These are phyloP conservation scores for Ditylenchus weischeri DNA, from an alignment of 2,888 invertebrate species.

Conservation along the genomic window DNA sequence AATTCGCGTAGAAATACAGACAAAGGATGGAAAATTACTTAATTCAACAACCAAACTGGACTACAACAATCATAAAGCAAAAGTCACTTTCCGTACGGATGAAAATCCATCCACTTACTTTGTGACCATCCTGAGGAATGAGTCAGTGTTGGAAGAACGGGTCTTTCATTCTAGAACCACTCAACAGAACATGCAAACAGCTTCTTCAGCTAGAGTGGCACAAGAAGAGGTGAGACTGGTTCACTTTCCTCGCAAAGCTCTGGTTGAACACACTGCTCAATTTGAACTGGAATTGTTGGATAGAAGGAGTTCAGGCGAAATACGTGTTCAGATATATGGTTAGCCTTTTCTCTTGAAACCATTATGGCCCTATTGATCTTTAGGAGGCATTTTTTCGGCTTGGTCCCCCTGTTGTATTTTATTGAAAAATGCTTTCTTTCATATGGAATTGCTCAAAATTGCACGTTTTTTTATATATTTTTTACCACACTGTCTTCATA, in stretches of 20 bases:
- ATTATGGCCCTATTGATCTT: no score
- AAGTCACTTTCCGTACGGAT: constrained; percentile 17
- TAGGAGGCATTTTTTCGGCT: no score
- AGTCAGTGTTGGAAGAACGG: constrained; percentile 20
- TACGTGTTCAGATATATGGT: constrained; percentile 11
- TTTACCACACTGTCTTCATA: no score
- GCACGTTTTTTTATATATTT: no score
- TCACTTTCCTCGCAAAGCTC: constrained; percentile 25
- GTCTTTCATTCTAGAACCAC: constrained; percentile 21
- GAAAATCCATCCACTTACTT: constrained; percentile 18
- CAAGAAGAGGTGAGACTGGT: constrained; percentile 16
- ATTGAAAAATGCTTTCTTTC: no score
- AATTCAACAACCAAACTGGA: constrained; percentile 38
- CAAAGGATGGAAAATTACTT: constrained; percentile 41
- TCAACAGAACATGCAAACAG: no score
- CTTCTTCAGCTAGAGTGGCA: no score
- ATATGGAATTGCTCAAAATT: no score
- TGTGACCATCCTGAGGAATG: constrained; percentile 21
- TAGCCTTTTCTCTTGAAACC: neutral
- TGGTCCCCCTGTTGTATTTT: no score
- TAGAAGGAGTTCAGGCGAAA: constrained; percentile 1
- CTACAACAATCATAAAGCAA: constrained; percentile 12
- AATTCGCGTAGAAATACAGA: constrained; percentile 44
- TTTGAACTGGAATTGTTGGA: constrained; percentile 34
- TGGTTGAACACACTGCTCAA: constrained; percentile 32